These are phyloP conservation scores for Peromyscus polionotus DNA, from an alignment of 2,113 vertebrate genomes.

Conservation along the genomic window DNA sequence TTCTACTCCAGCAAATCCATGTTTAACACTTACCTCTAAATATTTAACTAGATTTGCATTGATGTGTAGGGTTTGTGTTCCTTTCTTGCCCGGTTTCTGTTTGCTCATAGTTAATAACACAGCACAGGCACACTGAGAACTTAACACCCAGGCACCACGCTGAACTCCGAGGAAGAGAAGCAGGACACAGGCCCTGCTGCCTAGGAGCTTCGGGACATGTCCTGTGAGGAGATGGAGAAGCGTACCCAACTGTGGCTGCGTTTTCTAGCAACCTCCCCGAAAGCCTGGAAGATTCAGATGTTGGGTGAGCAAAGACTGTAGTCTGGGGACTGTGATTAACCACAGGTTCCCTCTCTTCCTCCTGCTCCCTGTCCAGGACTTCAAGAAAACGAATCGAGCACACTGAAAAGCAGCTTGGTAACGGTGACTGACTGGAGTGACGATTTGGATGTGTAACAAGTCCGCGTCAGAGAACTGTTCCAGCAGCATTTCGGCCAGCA, in stretches of 20 bases:
- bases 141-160: too few relatives aligned
- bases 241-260: rapidly evolving
- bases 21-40: neutral
- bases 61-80: neutral
- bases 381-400: slow-evolving; percentile 91
- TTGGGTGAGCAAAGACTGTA: neutral
- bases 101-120: neutral
- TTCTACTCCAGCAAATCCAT: neutral
- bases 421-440: slow-evolving; percentile 93
- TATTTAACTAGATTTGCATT: neutral
- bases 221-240: neutral
- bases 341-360: neutral
- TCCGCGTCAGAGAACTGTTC: neutral
- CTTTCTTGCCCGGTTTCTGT: neutral
- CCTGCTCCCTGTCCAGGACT: slow-evolving; percentile 85
- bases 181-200: neutral
- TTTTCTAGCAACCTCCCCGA: neutral
- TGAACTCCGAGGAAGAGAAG: neutral
- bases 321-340: neutral
- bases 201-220: neutral
- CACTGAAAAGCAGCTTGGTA: slow-evolving; percentile 93
- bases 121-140: neutral
- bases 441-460: slow-evolving; percentile 87
- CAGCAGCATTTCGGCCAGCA: neutral
- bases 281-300: neutral